Evolutionary conservation across 2,888 invertebrate genomes (phyloP).

Genomic region (Nomada flava): DNA sequence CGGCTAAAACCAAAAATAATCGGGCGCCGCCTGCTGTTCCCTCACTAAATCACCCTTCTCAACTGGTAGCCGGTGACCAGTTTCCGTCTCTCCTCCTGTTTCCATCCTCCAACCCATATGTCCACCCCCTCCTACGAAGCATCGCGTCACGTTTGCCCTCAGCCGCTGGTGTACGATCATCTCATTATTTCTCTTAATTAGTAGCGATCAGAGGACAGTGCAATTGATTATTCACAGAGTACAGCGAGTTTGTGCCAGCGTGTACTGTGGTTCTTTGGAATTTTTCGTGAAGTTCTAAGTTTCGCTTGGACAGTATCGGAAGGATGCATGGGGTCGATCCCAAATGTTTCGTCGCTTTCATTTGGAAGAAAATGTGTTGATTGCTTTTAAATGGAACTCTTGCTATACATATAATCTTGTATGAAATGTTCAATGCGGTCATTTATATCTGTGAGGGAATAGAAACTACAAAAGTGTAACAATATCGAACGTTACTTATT

Average conservation of each 20-base stretch:
- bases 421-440: background rate
- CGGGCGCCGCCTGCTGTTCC: constrained; percentile 80
- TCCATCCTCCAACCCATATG: constrained; percentile 42
- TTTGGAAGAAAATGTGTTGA: too few relatives aligned
- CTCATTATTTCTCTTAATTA: constrained; percentile 82
- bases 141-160: constrained; percentile 49
- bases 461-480: too few relatives aligned
- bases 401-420: background rate
- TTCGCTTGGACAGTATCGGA: too few relatives aligned
- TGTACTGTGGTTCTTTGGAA: too few relatives aligned
- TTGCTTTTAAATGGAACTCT: background rate
- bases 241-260: too few relatives aligned
- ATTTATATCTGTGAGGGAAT: too few relatives aligned
- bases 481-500: too few relatives aligned
- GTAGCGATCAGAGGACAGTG: constrained; percentile 78
- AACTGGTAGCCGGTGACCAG: constrained; percentile 71
- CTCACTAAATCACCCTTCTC: constrained; percentile 79
- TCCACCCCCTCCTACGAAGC: constrained; percentile 1
- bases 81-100: constrained; percentile 63
- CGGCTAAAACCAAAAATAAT: constrained; percentile 82
- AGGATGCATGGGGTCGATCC: too few relatives aligned
- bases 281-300: too few relatives aligned
- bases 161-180: constrained; percentile 48
- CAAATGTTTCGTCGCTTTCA: too few relatives aligned
- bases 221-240: constrained; percentile 68